Percentiles rank a stretch among this genome's conserved stretches.
These are phyloP conservation scores for Eupelmus urozonus DNA, from an alignment of 2,888 invertebrate species.

Conservation along the genomic window DNA sequence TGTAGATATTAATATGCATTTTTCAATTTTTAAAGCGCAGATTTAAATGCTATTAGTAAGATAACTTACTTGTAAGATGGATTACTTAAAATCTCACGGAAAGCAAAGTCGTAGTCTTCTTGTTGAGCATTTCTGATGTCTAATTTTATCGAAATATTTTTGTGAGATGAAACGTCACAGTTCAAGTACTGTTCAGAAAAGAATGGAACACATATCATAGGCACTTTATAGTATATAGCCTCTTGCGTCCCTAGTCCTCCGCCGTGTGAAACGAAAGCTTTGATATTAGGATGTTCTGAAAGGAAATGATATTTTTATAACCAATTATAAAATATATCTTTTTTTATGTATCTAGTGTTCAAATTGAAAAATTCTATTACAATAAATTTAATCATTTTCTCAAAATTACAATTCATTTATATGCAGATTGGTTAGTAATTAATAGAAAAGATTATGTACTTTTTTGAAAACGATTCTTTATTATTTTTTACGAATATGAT, in stretches of 20 bases:
- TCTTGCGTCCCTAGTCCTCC: constrained; percentile 68
- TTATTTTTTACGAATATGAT: no score
- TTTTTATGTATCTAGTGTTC: no score
- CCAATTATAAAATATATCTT: no score
- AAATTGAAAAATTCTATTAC: no score
- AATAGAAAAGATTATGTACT: no score
- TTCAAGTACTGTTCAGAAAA: constrained; percentile 68
- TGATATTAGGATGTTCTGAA: constrained; percentile 68
- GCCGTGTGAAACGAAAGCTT: constrained; percentile 69
- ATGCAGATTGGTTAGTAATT: no score
- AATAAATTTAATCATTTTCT: no score
- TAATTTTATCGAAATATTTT: constrained; percentile 62
- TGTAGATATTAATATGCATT: no score
- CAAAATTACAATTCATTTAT: no score
- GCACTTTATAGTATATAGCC: constrained; percentile 65
- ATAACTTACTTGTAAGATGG: constrained; percentile 32
- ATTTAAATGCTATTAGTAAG: no score
- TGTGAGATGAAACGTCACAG: constrained; percentile 58
- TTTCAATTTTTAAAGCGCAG: no score
- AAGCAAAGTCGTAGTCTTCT: constrained; percentile 60
- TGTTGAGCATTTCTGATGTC: constrained; percentile 56
- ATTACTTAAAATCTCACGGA: constrained; percentile 63
- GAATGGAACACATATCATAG: constrained; percentile 69
- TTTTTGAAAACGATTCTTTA: no score
- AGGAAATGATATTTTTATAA: neutral